A percentile compares a stretch with the other conserved stretches of the same genome.
These are phyloP conservation scores for Picus viridis DNA, from an alignment of 2,797 vertebrate genomes.

Conservation along the genomic window DNA sequence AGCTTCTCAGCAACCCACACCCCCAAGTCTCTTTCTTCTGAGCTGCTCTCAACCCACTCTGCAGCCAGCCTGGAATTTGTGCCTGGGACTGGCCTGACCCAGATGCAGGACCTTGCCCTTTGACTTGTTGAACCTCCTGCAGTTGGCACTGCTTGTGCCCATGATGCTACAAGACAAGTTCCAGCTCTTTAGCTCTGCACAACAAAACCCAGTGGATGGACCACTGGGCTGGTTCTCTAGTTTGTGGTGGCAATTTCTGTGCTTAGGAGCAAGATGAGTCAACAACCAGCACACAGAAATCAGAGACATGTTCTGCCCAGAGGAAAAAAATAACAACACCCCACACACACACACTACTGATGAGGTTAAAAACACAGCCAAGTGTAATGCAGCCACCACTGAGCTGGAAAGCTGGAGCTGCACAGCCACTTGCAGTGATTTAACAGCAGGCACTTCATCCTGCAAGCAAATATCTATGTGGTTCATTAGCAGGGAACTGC, in stretches of 20 bases:
- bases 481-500: not conserved
- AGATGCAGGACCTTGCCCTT: no score
- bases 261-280: not conserved
- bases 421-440: not conserved
- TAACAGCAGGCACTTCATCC: not conserved
- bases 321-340: not conserved
- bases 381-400: not conserved
- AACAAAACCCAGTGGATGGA: not conserved
- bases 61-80: no score
- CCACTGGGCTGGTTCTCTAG: not conserved
- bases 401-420: not conserved
- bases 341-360: accelerated
- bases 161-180: accelerated
- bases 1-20: no score
- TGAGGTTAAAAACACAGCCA: not conserved
- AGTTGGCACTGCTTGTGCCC: no score
- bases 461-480: not conserved
- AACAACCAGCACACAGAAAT: not conserved
- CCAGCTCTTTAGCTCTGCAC: not conserved
- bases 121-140: no score
- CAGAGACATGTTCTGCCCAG: not conserved
- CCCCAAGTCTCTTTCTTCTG: no score
- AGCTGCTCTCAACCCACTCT: no score
- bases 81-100: no score
- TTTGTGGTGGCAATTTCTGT: not conserved